Evolutionary conservation across 2,888 invertebrate genomes (phyloP), one percentile per base, ranked within the genome.

Genomic region (Protonemura montana): DNA sequence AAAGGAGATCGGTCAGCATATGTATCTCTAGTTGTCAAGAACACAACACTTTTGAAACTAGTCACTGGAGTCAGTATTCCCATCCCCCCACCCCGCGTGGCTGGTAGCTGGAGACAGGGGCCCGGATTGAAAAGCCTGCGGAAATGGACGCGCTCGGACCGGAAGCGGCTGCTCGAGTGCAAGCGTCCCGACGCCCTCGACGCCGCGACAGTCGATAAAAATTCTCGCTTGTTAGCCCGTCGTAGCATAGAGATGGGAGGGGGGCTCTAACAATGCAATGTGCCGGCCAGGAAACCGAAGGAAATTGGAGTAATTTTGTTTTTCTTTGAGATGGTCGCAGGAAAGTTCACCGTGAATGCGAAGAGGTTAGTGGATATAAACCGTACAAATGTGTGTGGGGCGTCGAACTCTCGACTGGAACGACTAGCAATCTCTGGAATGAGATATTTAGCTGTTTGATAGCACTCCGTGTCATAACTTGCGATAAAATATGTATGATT

Each of bases 71-170:
- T 35, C 10, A 10, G 35, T 35, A 10, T 35, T 35, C 35, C 35
- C 35, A 3, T 10, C 35, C 35, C 35, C 59, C 13, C 59, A 7
- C 59, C 16, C 16, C 59, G 59, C 6, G 59, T 21, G 59, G 59
- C 59, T 21, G 16, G 59, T 59, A 3, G 81, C 28, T 30, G 83
- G 59, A 26, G 83, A 83, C 41, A 83, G 42, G 83, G 30, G 78
- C n/a, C 21, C 29, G 84, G 28, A 76, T 59, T 84, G 84, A 59
- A 87, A 84, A 77, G 82, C 29, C 59, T 0, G 27, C 87, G 87
- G 87, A 87, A 87, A 87, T 87, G 85, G 85, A 85, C 41, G 82
- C 82, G 83, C 42, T 35, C 27, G 76, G 86, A 25, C 78, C 30
- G 78, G 87, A 86, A 86, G 82, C 85, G 27, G 82, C 59, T 59